Conservation (phyloP, 2,113 vertebrate genomes). For the Datnioides undecimradiatus region DNA sequence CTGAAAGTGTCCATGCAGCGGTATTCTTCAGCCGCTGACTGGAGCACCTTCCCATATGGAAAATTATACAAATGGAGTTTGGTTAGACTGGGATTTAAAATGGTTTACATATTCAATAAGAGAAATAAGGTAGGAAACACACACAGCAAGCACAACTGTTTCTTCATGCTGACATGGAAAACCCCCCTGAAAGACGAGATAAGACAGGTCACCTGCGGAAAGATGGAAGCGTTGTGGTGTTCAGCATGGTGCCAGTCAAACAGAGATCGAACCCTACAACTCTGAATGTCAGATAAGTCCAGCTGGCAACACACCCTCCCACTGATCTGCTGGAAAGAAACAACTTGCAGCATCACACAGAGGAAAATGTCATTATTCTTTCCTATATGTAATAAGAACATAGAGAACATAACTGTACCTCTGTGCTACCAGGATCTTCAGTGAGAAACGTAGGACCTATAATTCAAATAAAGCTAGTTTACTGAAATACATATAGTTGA, state of each 20-base stretch:
- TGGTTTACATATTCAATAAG: not conserved
- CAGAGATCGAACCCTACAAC: slow-evolving; percentile 84
- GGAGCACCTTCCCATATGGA: slow-evolving; percentile 84
- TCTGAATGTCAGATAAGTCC: slow-evolving; percentile 83
- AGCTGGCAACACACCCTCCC: slow-evolving; percentile 29
- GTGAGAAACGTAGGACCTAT: slow-evolving; percentile 52
- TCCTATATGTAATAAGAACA: not conserved
- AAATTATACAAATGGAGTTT: not conserved
- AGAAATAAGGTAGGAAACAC: not conserved
- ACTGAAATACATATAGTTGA: not conserved
- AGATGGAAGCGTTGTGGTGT: slow-evolving; percentile 84
- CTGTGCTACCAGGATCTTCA: slow-evolving; percentile 7
- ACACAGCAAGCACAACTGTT: not conserved
- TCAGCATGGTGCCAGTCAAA: slow-evolving; percentile 89
- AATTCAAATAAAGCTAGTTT: not conserved
- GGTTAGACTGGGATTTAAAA: not conserved
- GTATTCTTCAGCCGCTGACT: slow-evolving; percentile 85
- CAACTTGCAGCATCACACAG: not conserved
- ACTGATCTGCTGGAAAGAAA: slow-evolving; percentile 10
- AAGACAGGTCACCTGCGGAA: slow-evolving; percentile 87
- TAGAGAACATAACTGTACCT: slow-evolving; percentile 66
- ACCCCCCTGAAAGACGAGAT: not conserved
- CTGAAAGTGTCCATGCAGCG: slow-evolving; percentile 88
- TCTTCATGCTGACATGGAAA: not conserved
- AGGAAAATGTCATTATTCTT: not conserved